A percentile compares a stretch with the other conserved stretches of the same genome.
phyloP scores from a whole-genome alignment of 2,113 vertebrate species.

The Pipra filicauda region DNA sequence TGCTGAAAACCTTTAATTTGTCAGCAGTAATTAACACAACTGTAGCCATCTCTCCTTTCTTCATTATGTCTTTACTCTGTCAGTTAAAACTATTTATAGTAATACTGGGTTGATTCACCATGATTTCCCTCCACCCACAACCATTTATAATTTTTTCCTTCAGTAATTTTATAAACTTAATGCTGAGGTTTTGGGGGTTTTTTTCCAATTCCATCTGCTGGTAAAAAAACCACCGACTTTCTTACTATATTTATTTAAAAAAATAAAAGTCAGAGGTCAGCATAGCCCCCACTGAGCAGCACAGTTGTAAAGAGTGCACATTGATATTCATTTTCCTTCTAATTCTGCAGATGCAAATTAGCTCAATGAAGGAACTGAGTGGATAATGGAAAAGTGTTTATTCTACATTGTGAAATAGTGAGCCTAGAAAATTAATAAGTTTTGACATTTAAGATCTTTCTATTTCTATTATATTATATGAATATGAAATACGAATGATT shows the following conservation, averaged over 20 bases:
- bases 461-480: background rate
- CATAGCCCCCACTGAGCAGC: background rate
- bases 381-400: background rate
- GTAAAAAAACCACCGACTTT: background rate
- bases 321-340: background rate
- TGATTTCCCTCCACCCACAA: constrained; percentile 70
- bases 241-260: background rate
- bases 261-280: background rate
- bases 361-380: background rate
- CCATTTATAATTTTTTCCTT: constrained; percentile 37
- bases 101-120: constrained; percentile 42
- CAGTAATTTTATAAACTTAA: constrained; percentile 3
- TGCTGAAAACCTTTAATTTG: constrained; percentile 69
- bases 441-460: background rate
- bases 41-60: constrained; percentile 45
- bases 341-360: background rate
- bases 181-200: background rate
- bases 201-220: background rate
- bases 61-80: constrained; percentile 61
- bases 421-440: background rate
- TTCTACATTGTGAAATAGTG: background rate
- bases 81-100: constrained; percentile 68
- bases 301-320: background rate
- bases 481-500: background rate
- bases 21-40: constrained; percentile 67